phyloP scores from a whole-genome alignment of 2,113 vertebrate genomes.

The Xerus inauris region DNA sequence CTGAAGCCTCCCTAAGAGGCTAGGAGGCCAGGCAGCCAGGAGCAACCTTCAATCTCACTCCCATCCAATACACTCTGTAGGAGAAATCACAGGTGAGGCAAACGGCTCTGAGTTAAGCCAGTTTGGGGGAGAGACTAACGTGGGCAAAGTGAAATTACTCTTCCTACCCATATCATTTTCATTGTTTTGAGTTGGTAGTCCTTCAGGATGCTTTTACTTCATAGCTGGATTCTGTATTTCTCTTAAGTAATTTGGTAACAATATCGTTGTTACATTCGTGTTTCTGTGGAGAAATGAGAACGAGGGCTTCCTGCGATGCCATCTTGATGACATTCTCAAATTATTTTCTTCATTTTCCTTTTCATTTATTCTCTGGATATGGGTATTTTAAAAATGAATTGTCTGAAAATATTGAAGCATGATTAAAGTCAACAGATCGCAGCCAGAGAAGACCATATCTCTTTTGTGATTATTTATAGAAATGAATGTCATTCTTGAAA shows the following conservation, averaged over 20 bases:
- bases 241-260: not conserved
- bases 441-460: not conserved
- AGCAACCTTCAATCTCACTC: too few relatives aligned
- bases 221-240: not conserved
- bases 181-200: not conserved
- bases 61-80: not conserved
- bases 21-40: not conserved
- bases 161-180: not conserved
- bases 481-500: not conserved
- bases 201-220: too few relatives aligned
- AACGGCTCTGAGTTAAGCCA: not conserved
- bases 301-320: not conserved
- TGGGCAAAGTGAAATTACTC: not conserved
- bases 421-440: not conserved
- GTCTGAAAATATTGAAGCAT: not conserved
- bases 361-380: too few relatives aligned
- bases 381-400: not conserved
- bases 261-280: too few relatives aligned
- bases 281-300: not conserved
- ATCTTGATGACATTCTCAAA: not conserved
- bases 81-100: not conserved
- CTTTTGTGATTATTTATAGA: not conserved
- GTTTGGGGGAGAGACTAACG: too few relatives aligned
- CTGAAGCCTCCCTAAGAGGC: not conserved
- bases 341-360: too few relatives aligned